A percentile compares a stretch with the other conserved stretches of the same genome.
These are phyloP conservation scores for Rhombomys opimus DNA, from an alignment of 2,113 vertebrate species.

Conservation along the genomic window DNA sequence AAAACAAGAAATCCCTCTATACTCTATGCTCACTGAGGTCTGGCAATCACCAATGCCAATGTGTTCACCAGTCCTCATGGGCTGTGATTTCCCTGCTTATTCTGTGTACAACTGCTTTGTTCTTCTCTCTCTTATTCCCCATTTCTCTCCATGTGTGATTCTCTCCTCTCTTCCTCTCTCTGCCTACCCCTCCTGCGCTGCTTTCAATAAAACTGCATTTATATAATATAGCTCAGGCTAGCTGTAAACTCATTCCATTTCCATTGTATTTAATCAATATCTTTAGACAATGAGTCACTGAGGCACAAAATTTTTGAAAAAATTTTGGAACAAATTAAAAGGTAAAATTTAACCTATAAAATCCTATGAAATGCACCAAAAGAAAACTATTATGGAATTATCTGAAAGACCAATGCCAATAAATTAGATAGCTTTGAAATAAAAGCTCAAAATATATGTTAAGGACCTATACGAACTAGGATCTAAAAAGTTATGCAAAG, in stretches of 20 bases:
- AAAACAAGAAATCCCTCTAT: background rate
- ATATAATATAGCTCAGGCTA: too few species aligned
- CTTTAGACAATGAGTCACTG: too few species aligned
- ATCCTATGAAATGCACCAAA: background rate
- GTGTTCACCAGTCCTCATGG: too few species aligned
- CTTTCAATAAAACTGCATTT: too few species aligned
- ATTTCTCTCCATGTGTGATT: too few species aligned
- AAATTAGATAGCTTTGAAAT: background rate
- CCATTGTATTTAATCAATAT: too few species aligned
- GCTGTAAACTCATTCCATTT: too few species aligned
- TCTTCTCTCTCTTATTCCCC: background rate
- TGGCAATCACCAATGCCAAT: background rate
- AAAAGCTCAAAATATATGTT: background rate
- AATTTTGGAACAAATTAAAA: background rate
- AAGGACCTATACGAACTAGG: background rate
- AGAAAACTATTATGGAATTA: background rate
- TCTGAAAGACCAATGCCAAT: background rate
- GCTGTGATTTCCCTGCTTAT: background rate
- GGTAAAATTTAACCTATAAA: background rate
- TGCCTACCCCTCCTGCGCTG: too few species aligned
- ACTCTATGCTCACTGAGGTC: background rate
- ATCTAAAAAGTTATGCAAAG: background rate
- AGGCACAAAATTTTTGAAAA: background rate
- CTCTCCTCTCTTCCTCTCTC: too few species aligned
- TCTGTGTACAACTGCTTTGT: background rate